A percentile compares a stretch with the other conserved stretches of the same genome.
phyloP scores from a whole-genome alignment of 2,797 vertebrate species.

The Trachurus trachurus region DNA sequence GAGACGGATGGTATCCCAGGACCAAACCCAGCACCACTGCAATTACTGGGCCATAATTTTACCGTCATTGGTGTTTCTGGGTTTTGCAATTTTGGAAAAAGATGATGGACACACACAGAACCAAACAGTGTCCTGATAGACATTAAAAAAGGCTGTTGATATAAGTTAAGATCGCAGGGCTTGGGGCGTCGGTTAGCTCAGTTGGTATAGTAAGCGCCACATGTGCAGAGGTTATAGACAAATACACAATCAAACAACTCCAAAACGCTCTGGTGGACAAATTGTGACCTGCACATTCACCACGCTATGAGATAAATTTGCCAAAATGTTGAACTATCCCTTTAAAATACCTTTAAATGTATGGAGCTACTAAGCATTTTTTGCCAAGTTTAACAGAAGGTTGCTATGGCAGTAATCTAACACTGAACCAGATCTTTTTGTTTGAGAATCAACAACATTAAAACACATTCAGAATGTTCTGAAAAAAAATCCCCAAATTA shows the following conservation, averaged over 20 bases:
- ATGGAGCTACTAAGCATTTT: too few relatives aligned
- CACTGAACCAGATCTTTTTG: neutral
- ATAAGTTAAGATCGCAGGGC: neutral
- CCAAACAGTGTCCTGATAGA: neutral
- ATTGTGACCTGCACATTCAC: too few relatives aligned
- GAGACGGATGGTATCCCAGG: slow-evolving; percentile 64
- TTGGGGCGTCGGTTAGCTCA: neutral
- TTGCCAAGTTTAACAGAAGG: neutral
- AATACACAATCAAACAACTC: too few relatives aligned
- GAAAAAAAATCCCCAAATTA: neutral
- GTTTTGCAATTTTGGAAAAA: slow-evolving; percentile 28
- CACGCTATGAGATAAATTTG: too few relatives aligned
- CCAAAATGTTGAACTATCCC: too few relatives aligned
- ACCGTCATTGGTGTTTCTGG: slow-evolving; percentile 58
- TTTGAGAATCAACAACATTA: neutral
- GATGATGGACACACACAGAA: slow-evolving; percentile 17
- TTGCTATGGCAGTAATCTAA: neutral
- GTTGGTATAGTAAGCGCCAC: too few relatives aligned
- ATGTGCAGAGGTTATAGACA: too few relatives aligned
- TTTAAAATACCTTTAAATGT: neutral
- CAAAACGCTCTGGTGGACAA: too few relatives aligned
- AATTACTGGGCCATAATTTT: slow-evolving; percentile 73
- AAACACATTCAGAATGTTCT: neutral
- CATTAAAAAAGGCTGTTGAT: neutral
- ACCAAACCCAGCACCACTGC: slow-evolving; percentile 56